Base-by-base conservation (phyloP, 1,140 invertebrate genomes). In the Calephelis virginiensis region DNA sequence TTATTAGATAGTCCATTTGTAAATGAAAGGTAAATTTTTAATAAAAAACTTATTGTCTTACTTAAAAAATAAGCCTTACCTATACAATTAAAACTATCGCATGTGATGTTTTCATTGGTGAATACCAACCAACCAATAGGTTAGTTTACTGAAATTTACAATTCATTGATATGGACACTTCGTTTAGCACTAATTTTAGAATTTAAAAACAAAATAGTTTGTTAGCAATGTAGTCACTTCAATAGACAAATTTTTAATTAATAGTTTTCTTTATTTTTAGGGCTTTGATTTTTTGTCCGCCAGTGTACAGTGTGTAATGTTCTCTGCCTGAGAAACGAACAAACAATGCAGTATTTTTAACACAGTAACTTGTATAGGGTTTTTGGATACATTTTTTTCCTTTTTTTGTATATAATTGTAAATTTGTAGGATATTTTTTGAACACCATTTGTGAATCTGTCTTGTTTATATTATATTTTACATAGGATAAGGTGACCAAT, bases 381-480 rank as follows among this genome's bases (percentile, higher is more conserved):
- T 88, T 87, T 88, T 88, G 75, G 82, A 88, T 80, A 82, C 78
- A 80, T 84, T 83, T 84, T 83, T 78, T 68, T 74, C 72, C 72
- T 78, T 80, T 82, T 28, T 86, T 85, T 90, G 83, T 89, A 89
- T 81, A 89, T 87, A 87, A 78, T 83, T 90, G 87, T 90, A 90
- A 78, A 90, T 86, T 85, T 86, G 72, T 89, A 87, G 81, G 75
- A 77, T 82, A 79, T 78, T 78, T 64, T 76, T 73, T 69, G 72
- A 61, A 71, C 77, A 76, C 76, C 77, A 70, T 64, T 83, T 76
- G 80, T 84, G 80, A 82, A 83, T 86, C 72, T 86, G 78, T 81
- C 83, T 81, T 83, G 71, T 80, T 86, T 87, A 80, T 84, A 83
- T 77, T 78, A 63, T 69, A 74, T 70, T 75, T 61, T 63, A 69